Conservation (phyloP, 2,888 invertebrate genomes). For the Leptopilina drosophilae region DNA sequence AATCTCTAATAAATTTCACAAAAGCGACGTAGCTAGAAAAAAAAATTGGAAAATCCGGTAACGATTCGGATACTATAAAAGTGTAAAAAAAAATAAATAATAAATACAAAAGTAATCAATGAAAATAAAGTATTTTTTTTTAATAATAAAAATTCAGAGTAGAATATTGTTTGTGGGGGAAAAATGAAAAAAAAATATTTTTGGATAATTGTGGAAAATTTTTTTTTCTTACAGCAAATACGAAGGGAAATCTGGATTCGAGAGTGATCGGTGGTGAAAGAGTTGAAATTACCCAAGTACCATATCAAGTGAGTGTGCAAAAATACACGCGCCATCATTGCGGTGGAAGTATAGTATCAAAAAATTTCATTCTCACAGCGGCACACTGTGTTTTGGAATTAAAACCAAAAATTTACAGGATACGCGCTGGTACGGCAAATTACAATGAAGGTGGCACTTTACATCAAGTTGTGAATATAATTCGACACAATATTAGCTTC, state of each 20-base stretch:
- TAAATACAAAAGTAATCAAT: not conserved
- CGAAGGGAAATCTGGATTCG: not conserved
- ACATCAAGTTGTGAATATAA: slow-evolving; percentile 76
- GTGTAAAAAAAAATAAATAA: not conserved
- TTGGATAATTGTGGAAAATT: too few relatives aligned
- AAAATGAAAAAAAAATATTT: too few relatives aligned
- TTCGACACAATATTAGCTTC: slow-evolving; percentile 76
- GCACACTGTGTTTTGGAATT: slow-evolving; percentile 79
- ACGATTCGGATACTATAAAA: not conserved
- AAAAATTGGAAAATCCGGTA: not conserved
- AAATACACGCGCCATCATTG: slow-evolving; percentile 74
- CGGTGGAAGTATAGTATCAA: slow-evolving; percentile 79
- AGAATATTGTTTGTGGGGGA: too few relatives aligned
- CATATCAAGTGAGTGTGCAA: slow-evolving; percentile 78
- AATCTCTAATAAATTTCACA: not conserved
- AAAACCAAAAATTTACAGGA: slow-evolving; percentile 32
- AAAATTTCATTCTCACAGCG: slow-evolving; percentile 79
- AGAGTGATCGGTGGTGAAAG: slow-evolving; percentile 78
- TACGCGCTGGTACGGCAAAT: slow-evolving; percentile 80
- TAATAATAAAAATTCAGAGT: too few relatives aligned
- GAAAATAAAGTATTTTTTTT: too few relatives aligned
- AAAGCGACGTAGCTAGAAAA: not conserved
- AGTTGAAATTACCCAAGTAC: slow-evolving; percentile 76
- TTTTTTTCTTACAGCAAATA: not conserved
- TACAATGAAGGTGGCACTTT: slow-evolving; percentile 77